Conservation (phyloP, 1,140 invertebrate species). For the Delia radicum region DNA sequence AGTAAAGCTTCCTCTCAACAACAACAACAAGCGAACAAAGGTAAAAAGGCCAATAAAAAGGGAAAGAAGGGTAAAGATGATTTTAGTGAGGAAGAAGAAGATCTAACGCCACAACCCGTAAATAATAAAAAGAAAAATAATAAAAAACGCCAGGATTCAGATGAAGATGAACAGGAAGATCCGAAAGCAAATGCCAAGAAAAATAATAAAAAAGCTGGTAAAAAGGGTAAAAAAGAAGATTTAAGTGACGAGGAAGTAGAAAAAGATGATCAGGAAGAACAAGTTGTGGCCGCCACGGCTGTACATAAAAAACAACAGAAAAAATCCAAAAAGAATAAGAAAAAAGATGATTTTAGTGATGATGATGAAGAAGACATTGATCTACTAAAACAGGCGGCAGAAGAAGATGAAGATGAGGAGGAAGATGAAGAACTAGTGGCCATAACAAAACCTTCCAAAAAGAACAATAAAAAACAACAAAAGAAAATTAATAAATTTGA, state of each 20-base stretch:
- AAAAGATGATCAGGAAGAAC: slow-evolving; percentile 7
- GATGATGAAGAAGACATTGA: slow-evolving; percentile 35
- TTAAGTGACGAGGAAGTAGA: too few relatives aligned
- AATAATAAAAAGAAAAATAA: background rate
- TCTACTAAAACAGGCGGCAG: slow-evolving; percentile 15
- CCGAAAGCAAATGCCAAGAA: slow-evolving; percentile 40
- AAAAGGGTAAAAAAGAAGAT: slow-evolving; percentile 32
- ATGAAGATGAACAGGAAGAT: slow-evolving; percentile 40
- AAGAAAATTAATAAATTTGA: slow-evolving; percentile 43
- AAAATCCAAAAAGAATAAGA: slow-evolving; percentile 52
- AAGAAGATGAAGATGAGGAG: slow-evolving; percentile 31
- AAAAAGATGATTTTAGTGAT: slow-evolving; percentile 40
- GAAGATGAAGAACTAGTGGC: slow-evolving; percentile 26
- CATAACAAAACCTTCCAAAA: slow-evolving; percentile 36
- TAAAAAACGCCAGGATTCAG: slow-evolving; percentile 23
- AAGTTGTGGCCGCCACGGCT: slow-evolving; percentile 30
- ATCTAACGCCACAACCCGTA: slow-evolving; percentile 1
- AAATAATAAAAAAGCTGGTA: slow-evolving; percentile 43
- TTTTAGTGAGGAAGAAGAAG: slow-evolving; percentile 43
- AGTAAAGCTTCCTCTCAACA: slow-evolving; percentile 57
- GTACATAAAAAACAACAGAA: slow-evolving; percentile 40
- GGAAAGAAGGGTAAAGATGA: slow-evolving; percentile 51
- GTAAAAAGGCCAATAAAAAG: slow-evolving; percentile 36
- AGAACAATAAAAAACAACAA: slow-evolving; percentile 45
- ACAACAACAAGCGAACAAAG: slow-evolving; percentile 32